A percentile compares a stretch with the other conserved stretches of the same genome.
Conservation (phyloP, 2,797 vertebrate genomes). For the Glossophaga mutica region DNA sequence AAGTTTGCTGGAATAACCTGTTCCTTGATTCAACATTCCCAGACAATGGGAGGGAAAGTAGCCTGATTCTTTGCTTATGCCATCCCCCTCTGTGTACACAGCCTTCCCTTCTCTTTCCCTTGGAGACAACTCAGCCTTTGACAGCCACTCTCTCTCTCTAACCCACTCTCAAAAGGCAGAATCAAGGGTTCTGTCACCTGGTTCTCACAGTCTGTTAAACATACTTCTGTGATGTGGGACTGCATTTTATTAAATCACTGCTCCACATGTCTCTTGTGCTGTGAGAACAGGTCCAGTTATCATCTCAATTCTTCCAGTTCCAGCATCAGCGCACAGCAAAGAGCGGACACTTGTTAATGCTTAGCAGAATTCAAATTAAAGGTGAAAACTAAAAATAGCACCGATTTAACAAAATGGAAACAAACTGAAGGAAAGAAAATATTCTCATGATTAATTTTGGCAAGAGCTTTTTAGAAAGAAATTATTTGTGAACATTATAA, state of each 20-base stretch:
- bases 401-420: not conserved
- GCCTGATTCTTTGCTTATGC: not conserved
- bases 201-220: not conserved
- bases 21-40: not conserved
- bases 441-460: not conserved
- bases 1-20: not conserved
- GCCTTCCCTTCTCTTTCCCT: not conserved
- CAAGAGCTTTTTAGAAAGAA: not conserved
- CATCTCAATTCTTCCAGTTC: not conserved
- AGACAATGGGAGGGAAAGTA: not conserved
- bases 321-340: not conserved
- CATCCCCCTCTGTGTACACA: not conserved
- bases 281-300: not conserved
- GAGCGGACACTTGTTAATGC: not conserved
- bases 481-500: constrained; percentile 3
- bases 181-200: not conserved
- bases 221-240: not conserved
- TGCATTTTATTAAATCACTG: not conserved
- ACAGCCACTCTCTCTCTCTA: not conserved
- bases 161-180: not conserved
- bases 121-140: not conserved
- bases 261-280: not conserved
- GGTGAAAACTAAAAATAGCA: not conserved
- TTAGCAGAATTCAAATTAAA: not conserved
- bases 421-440: not conserved